These are phyloP conservation scores for Gallinago paraguaiae DNA, from an alignment of 2,113 vertebrate genomes.

Conservation along the genomic window DNA sequence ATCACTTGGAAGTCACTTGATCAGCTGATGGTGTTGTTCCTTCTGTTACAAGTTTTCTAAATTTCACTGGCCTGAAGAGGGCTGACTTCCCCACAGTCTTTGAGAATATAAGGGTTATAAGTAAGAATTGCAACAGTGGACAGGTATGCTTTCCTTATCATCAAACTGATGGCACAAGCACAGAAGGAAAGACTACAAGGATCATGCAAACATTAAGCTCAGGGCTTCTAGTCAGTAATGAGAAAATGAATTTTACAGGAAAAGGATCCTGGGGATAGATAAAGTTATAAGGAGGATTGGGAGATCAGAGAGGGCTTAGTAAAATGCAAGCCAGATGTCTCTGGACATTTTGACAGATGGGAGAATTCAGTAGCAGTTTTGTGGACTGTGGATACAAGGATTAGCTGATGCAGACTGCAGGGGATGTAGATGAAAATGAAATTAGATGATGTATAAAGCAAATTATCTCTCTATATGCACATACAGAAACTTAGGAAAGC, in stretches of 20 bases:
- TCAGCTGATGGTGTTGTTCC: background rate
- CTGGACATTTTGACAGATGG: background rate
- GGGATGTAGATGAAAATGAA: background rate
- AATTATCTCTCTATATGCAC: background rate
- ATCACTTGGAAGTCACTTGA: background rate
- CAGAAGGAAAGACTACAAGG: background rate
- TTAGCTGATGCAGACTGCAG: background rate
- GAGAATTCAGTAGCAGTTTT: background rate
- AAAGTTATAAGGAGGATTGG: background rate
- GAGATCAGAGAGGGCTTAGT: background rate
- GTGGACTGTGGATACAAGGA: background rate
- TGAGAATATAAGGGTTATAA: background rate
- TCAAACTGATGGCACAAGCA: background rate
- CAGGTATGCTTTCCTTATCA: background rate
- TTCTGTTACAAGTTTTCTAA: background rate
- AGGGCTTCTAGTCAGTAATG: background rate
- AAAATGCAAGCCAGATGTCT: background rate
- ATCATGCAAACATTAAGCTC: background rate
- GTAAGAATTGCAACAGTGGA: background rate
- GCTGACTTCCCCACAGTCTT: background rate
- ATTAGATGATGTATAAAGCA: background rate
- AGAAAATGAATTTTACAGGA: background rate
- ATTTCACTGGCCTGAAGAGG: background rate
- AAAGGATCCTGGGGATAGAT: background rate
- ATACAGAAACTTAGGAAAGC: background rate